A percentile compares a stretch with the other conserved stretches of the same genome.
Conservation (phyloP, 2,113 vertebrate genomes). For the Menidia beryllina region DNA sequence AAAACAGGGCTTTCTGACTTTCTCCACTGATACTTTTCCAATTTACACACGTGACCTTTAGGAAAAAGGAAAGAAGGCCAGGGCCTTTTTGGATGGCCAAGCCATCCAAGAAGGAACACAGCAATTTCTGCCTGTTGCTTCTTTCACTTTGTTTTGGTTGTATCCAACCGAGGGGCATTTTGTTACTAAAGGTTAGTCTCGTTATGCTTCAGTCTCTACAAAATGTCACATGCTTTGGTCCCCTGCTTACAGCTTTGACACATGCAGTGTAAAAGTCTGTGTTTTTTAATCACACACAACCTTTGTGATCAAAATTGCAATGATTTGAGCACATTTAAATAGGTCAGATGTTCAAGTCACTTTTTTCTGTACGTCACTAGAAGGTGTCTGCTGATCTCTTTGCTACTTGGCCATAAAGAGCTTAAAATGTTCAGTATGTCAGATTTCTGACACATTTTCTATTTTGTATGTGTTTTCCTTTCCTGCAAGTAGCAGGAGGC, state of each 20-base stretch:
- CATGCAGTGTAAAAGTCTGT: constrained; percentile 5
- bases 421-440: constrained; percentile 21
- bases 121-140: constrained; percentile 14
- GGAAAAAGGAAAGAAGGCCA: too few relatives aligned
- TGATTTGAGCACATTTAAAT: constrained; percentile 26
- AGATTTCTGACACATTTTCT: constrained; percentile 23
- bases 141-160: constrained; percentile 26
- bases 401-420: constrained; percentile 14
- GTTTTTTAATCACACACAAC: constrained; percentile 46
- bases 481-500: constrained; percentile 17
- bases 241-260: constrained; percentile 23
- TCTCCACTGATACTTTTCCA: constrained; percentile 20
- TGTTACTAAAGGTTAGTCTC: constrained; percentile 41
- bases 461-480: constrained; percentile 34
- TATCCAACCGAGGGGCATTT: constrained; percentile 20
- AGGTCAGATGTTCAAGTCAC: constrained; percentile 11
- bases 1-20: not conserved
- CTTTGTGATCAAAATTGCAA: constrained; percentile 38
- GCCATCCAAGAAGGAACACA: not conserved
- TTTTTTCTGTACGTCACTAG: constrained; percentile 21
- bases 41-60: constrained; percentile 29
- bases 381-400: constrained; percentile 14
- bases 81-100: not conserved
- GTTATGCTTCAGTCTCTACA: constrained; percentile 42
- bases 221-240: constrained; percentile 57